Conservation (phyloP, 2,797 vertebrate species). For the Hippocampus kuda region DNA sequence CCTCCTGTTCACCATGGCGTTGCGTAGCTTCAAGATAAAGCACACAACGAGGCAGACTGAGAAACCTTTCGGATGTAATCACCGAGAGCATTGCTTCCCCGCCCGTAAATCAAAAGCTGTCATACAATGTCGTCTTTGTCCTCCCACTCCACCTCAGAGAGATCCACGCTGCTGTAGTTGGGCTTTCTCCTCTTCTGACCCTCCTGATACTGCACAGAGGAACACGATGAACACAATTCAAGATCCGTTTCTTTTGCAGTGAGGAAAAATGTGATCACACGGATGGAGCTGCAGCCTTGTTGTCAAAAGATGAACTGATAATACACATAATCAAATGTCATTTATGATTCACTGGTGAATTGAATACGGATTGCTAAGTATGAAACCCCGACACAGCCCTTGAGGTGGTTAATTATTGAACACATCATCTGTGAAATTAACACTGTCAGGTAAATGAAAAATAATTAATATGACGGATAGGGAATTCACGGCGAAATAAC, state of each 20-base stretch:
- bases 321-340: too few species aligned
- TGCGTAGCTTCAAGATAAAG: conserved; percentile 72
- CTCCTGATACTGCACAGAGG: conserved; percentile 79
- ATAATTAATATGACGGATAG: conserved; percentile 45
- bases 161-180: conserved; percentile 94
- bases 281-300: too few species aligned
- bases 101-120: conserved; percentile 38
- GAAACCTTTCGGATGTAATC: background rate
- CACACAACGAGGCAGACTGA: background rate
- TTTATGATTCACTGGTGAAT: background rate
- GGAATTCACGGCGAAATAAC: conserved; percentile 37
- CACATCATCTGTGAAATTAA: conserved; percentile 59
- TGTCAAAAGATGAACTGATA: too few species aligned
- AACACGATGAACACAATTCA: background rate
- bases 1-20: conserved; percentile 95
- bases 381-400: conserved; percentile 20
- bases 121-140: conserved; percentile 91
- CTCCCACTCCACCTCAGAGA: conserved; percentile 97
- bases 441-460: conserved; percentile 51
- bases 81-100: background rate
- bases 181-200: conserved; percentile 91
- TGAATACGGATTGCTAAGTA: conserved; percentile 14
- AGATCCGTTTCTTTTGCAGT: background rate
- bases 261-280: background rate
- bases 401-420: conserved; percentile 43